A percentile compares a stretch with the other conserved stretches of the same genome.
phyloP scores from a whole-genome alignment of 2,797 vertebrate species.

The Liparis tanakae region DNA sequence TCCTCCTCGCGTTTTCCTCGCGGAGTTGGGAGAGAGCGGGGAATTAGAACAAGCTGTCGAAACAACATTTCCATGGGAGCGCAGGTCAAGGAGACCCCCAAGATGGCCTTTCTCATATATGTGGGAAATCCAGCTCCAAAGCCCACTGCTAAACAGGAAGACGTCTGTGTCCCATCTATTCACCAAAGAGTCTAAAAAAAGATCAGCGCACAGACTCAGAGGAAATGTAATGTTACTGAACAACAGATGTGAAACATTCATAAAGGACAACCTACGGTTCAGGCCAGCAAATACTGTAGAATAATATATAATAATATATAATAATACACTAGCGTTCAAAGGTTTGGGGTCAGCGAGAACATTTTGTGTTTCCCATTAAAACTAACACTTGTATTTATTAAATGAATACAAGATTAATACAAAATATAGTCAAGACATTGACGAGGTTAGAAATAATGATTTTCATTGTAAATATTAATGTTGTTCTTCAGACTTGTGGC shows the following conservation, averaged over 20 bases:
- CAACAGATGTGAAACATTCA: neutral
- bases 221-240: neutral
- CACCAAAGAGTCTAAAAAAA: constrained; percentile 23
- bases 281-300: too few species aligned
- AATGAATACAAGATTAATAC: too few species aligned
- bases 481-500: too few species aligned
- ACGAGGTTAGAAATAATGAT: too few species aligned
- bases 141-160: constrained; percentile 38
- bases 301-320: too few species aligned
- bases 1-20: constrained; percentile 75
- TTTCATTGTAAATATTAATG: too few species aligned
- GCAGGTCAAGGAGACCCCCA: constrained; percentile 64
- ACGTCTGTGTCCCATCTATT: constrained; percentile 26
- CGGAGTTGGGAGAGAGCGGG: constrained; percentile 59
- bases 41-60: constrained; percentile 84
- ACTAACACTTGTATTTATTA: too few species aligned
- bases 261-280: neutral
- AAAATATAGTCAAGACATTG: too few species aligned
- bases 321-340: too few species aligned
- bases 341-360: too few species aligned
- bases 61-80: constrained; percentile 77
- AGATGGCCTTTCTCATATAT: constrained; percentile 64
- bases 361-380: too few species aligned
- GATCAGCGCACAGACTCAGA: neutral
- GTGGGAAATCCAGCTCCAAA: constrained; percentile 58